Conservation (phyloP, 2,797 vertebrate species). For the Myoxocephalus aenaeus region DNA sequence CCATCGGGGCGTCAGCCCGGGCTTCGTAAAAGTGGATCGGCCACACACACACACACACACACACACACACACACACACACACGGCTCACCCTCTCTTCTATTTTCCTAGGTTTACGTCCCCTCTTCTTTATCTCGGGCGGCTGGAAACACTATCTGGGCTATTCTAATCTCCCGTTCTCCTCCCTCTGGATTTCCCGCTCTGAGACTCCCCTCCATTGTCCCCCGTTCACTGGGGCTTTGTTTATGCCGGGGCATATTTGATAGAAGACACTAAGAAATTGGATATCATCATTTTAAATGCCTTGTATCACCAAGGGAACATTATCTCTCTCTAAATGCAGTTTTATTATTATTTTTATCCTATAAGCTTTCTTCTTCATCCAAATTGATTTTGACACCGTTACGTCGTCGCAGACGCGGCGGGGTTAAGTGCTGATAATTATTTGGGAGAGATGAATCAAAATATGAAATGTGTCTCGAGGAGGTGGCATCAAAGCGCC, state of each 20-base stretch:
- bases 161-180: slow-evolving; percentile 89
- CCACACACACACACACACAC: slow-evolving; percentile 77
- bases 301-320: slow-evolving; percentile 71
- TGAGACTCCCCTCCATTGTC: slow-evolving; percentile 65
- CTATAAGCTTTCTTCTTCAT: slow-evolving; percentile 62
- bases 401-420: slow-evolving; percentile 60
- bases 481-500: slow-evolving; percentile 70
- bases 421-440: slow-evolving; percentile 81
- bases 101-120: slow-evolving; percentile 62
- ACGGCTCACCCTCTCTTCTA: slow-evolving; percentile 92
- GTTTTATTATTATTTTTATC: no score
- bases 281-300: slow-evolving; percentile 73
- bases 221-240: slow-evolving; percentile 75
- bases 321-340: slow-evolving; percentile 41
- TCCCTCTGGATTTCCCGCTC: slow-evolving; percentile 82
- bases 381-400: slow-evolving; percentile 77
- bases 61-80: slow-evolving; percentile 61
- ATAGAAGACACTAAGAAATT: slow-evolving; percentile 70
- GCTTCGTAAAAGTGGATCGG: slow-evolving; percentile 92
- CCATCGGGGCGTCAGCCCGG: slow-evolving; percentile 95
- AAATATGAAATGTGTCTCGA: slow-evolving; percentile 59
- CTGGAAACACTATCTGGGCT: slow-evolving; percentile 94
- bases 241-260: slow-evolving; percentile 68
- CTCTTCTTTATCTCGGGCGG: slow-evolving; percentile 81
- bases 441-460: slow-evolving; percentile 71